These are phyloP conservation scores for Eulemur mongoz DNA, from an alignment of 2,797 vertebrate genomes.

Conservation along the genomic window DNA sequence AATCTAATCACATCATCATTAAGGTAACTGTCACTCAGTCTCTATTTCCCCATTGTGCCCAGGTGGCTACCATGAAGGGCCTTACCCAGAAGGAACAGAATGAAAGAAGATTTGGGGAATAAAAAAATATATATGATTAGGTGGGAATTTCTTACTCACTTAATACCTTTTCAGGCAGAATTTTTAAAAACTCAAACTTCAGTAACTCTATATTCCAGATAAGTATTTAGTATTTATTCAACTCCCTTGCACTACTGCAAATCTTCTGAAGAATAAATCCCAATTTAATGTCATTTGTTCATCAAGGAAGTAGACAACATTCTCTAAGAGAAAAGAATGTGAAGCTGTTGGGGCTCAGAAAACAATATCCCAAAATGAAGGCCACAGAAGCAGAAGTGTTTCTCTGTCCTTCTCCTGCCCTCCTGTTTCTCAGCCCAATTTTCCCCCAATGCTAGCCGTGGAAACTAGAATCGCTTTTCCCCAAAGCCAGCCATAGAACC, in stretches of 20 bases:
- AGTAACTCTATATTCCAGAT: not conserved
- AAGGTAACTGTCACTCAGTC: not conserved
- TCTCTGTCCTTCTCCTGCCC: not conserved
- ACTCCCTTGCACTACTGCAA: not conserved
- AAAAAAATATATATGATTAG: not conserved
- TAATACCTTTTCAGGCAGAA: not conserved
- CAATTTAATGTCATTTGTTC: slow-evolving; percentile 4
- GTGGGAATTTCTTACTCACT: not conserved
- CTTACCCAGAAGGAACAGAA: not conserved
- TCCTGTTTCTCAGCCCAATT: not conserved
- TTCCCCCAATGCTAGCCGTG: too few species aligned
- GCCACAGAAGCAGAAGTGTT: not conserved
- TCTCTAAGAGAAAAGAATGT: not conserved
- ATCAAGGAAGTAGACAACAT: slow-evolving; percentile 22
- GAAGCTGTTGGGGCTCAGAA: not conserved
- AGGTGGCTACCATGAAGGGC: not conserved
- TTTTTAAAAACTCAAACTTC: not conserved
- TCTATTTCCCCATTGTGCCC: not conserved
- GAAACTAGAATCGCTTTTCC: not conserved
- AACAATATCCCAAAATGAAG: not conserved
- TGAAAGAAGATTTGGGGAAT: not conserved
- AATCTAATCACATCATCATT: not conserved
- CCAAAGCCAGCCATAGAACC: not conserved
- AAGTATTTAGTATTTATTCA: slow-evolving; percentile 18
- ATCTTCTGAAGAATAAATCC: not conserved